Conservation (phyloP, 2,113 vertebrate genomes). For the Oceanodroma tethys region DNA sequence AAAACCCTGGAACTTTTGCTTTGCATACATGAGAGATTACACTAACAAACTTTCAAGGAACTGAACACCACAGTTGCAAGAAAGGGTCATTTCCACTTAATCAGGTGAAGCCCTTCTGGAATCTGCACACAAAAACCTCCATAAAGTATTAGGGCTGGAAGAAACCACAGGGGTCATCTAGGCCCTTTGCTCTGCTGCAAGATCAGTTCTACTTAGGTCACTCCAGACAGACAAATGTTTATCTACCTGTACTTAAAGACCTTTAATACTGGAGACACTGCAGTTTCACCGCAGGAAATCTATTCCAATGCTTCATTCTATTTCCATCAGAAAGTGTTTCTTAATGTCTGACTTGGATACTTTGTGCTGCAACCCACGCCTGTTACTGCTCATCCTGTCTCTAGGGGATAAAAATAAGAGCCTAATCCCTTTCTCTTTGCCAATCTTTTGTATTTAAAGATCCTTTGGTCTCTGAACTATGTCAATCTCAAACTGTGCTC, state of each 20-base stretch:
- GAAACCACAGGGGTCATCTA: not conserved
- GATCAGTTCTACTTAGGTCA: not conserved
- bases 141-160: not conserved
- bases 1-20: constrained; percentile 37
- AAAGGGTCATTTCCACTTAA: not conserved
- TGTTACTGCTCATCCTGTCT: not conserved
- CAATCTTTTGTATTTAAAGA: not conserved
- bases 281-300: not conserved
- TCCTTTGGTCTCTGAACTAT: not conserved
- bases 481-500: not conserved
- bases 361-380: not conserved
- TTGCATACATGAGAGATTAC: not conserved
- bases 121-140: not conserved
- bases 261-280: not conserved
- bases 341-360: not conserved
- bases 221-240: not conserved
- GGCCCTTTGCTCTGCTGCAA: not conserved
- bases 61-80: not conserved
- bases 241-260: not conserved
- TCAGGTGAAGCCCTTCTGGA: not conserved
- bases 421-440: not conserved
- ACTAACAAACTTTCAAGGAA: not conserved
- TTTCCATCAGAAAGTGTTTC: not conserved
- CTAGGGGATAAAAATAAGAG: not conserved
- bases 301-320: not conserved